A percentile compares a stretch with the other conserved stretches of the same genome.
These are phyloP conservation scores for Leuciscus idus DNA, from an alignment of 2,113 vertebrate species.

Conservation along the genomic window DNA sequence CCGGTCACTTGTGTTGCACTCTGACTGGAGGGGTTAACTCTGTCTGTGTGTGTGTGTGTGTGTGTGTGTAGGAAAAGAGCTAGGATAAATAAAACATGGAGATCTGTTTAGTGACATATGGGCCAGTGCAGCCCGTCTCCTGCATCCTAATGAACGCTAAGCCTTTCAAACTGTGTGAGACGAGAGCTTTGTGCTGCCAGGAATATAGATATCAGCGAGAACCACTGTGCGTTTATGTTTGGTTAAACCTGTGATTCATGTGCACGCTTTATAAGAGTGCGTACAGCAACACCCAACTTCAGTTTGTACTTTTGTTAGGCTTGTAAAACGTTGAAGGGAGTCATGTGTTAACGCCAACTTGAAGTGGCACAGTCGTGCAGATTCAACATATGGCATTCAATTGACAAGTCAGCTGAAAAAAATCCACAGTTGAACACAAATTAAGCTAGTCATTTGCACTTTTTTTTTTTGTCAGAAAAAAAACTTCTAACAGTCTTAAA, in stretches of 20 bases:
- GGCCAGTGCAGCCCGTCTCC: constrained; percentile 41
- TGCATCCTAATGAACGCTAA: constrained; percentile 61
- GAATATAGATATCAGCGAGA: constrained; percentile 57
- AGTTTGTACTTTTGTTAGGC: not conserved
- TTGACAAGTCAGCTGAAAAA: constrained; percentile 36
- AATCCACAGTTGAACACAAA: constrained; percentile 35
- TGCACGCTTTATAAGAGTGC: not conserved
- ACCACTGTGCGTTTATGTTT: constrained; percentile 37
- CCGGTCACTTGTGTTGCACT: constrained; percentile 7
- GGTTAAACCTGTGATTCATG: constrained; percentile 16
- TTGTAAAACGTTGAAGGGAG: not conserved
- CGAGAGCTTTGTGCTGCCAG: constrained; percentile 46
- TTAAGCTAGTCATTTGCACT: constrained; percentile 9
- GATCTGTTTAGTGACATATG: constrained; percentile 67
- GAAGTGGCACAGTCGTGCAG: constrained; percentile 18
- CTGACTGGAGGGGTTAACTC: constrained; percentile 26
- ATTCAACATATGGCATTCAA: constrained; percentile 32
- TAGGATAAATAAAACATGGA: constrained; percentile 67
- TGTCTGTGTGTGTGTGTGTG: constrained; percentile 3
- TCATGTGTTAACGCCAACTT: not conserved
- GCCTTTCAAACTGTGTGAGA: constrained; percentile 36
- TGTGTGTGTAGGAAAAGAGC: constrained; percentile 49
- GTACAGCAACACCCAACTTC: not conserved
- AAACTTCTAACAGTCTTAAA: constrained; percentile 1
- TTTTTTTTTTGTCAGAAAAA: not conserved